Evolutionary conservation across 2,797 vertebrate species (phyloP), one percentile per base, ranked within the genome.

Genomic region (Rhodeus uyekii): DNA sequence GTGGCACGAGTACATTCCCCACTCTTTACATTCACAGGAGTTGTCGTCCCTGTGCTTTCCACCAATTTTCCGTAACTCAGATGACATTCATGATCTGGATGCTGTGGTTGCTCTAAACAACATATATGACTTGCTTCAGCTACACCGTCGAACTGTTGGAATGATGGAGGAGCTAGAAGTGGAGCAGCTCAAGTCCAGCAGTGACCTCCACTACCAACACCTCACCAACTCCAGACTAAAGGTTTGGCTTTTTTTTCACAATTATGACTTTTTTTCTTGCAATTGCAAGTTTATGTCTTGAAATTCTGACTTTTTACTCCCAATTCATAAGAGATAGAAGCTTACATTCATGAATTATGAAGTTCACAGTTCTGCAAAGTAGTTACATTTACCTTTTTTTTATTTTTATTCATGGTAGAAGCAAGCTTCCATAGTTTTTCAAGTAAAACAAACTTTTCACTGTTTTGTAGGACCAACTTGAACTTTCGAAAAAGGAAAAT

Each of bases 41-140:
- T 77, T 98, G 88, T 95, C 94, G 46, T 95, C 95, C 8, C 84
- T 99, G 78, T 96, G 97, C 13, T 96, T 99, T 86, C 93, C 95
- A 53, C 93, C 96, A 46, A 90, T 96, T 86, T 97, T 95, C 89
- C 89, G 85, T 0, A 95, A 95, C 75, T 89, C 92, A 2, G 94
- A 90, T 1, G 19, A 82, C 60, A 83, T 87, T 77, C 91, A 90
- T 46, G 93, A 92, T 71, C 90, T 97, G 85, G 95, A 96, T 88
- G 88, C 95, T 81, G 90, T 97, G 86, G 90, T 94, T 53, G 90
- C 96, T 81, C 90, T 99, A 80, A 99, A 99, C 85, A 96, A 95
- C 91, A 94, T 97, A 87, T 95, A 98, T 84, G 96, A 97, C 88
- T 94, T 99, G 82, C 95, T 99, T 88, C 90, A 96, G 90, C 92